Evolutionary conservation across 2,797 vertebrate species (phyloP).

Genomic region (Megalops cyprinoides): DNA sequence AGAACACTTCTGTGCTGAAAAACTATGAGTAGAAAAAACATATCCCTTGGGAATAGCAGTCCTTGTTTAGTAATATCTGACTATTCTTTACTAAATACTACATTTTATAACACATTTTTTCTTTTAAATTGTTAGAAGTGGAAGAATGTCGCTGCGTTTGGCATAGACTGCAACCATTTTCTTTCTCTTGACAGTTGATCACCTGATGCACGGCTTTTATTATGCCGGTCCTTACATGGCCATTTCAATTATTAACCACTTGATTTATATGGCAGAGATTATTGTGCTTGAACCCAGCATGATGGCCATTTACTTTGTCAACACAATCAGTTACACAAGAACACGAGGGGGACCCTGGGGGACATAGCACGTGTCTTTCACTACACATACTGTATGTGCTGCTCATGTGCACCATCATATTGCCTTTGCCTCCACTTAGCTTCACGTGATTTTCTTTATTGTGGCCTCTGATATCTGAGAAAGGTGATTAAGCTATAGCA

Average conservation of each 20-base stretch:
- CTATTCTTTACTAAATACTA: too few relatives aligned
- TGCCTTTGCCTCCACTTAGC: too few relatives aligned
- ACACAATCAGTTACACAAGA: background rate
- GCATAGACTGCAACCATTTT: background rate
- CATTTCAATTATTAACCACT: background rate
- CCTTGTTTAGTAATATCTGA: too few relatives aligned
- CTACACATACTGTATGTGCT: background rate
- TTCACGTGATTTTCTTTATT: too few relatives aligned
- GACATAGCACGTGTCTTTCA: background rate
- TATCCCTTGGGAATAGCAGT: too few relatives aligned
- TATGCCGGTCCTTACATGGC: background rate
- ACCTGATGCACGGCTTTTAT: background rate
- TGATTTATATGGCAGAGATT: conserved; percentile 7
- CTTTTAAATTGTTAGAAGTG: background rate
- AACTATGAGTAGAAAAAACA: too few relatives aligned
- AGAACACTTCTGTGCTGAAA: too few relatives aligned
- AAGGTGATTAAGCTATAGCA: too few relatives aligned
- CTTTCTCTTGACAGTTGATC: conserved; percentile 1
- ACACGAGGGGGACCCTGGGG: background rate
- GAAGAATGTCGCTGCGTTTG: background rate
- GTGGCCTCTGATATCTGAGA: too few relatives aligned
- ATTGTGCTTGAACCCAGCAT: background rate
- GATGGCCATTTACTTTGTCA: background rate
- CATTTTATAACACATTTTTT: background rate
- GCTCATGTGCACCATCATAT: background rate